Conservation (phyloP, 2,888 invertebrate species). For the Myathropa florea region DNA sequence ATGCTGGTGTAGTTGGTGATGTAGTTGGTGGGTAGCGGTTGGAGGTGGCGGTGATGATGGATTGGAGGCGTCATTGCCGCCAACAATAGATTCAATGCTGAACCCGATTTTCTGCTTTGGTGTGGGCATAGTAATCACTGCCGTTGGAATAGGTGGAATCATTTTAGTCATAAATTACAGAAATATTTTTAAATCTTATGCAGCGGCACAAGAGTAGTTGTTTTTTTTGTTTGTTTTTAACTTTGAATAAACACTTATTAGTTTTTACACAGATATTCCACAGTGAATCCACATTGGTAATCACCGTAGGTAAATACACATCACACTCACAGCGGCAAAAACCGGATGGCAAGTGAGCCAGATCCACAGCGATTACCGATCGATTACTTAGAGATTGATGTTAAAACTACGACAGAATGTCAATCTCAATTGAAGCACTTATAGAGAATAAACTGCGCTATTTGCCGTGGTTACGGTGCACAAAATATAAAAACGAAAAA, state of each 20-base stretch:
- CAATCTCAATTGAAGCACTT: constrained; percentile 26
- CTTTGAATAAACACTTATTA: constrained; percentile 17
- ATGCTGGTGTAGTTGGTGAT: constrained; percentile 62
- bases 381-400: constrained; percentile 37
- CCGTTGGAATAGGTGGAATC: constrained; percentile 98
- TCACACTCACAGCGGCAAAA: constrained; percentile 26
- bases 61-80: constrained; percentile 84
- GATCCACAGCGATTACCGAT: constrained; percentile 27
- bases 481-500: constrained; percentile 30
- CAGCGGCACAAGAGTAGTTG: constrained; percentile 55
- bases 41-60: constrained; percentile 57
- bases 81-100: constrained; percentile 96
- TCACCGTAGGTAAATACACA: constrained; percentile 64
- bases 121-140: constrained; percentile 92
- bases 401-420: constrained; percentile 48
- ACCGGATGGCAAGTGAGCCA: constrained; percentile 12
- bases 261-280: neutral
- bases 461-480: constrained; percentile 19
- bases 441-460: neutral
- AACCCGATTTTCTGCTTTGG: constrained; percentile 97
- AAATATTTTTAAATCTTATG: constrained; percentile 48
- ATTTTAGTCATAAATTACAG: constrained; percentile 83
- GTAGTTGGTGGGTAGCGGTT: constrained; percentile 72
- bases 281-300: constrained; percentile 21
- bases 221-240: neutral